Conservation (phyloP, 2,113 vertebrate genomes). For the Hylia prasina region DNA sequence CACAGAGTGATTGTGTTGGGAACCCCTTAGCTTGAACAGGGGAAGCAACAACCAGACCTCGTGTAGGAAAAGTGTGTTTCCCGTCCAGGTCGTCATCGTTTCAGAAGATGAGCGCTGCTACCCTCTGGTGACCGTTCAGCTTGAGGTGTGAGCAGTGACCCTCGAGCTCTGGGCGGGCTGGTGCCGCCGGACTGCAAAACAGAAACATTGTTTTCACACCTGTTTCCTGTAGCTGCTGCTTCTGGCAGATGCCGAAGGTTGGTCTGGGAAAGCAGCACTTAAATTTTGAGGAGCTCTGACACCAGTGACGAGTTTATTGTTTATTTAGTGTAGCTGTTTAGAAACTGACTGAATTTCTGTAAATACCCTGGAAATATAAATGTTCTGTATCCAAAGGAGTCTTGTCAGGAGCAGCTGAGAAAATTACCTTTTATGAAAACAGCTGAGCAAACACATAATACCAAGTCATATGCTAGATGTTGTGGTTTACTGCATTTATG, state of each 20-base stretch:
- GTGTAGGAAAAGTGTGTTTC: not conserved
- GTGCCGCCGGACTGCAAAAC: rapidly evolving
- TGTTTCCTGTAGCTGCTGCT: not conserved
- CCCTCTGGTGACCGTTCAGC: not conserved
- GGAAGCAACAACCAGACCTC: not conserved
- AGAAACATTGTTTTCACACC: not conserved
- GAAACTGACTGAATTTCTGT: not conserved
- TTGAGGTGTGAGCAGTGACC: not conserved
- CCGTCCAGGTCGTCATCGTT: not conserved
- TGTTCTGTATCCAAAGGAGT: not conserved
- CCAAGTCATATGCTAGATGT: not conserved
- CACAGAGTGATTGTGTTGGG: not conserved
- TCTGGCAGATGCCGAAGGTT: not conserved
- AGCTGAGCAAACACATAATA: conserved; percentile 11
- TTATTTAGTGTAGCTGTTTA: not conserved
- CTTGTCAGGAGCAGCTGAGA: not conserved
- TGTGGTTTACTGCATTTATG: not conserved
- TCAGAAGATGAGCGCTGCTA: not conserved
- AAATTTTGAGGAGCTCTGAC: not conserved
- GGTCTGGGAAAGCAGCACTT: not conserved
- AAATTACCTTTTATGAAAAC: conserved; percentile 13
- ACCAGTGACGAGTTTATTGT: not conserved
- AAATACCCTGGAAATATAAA: not conserved
- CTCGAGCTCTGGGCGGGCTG: not conserved
- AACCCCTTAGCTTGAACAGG: not conserved